Evolutionary conservation across 2,888 invertebrate genomes (phyloP), one percentile per base, ranked within the genome.

Genomic region (Synanthedon myopaeformis): DNA sequence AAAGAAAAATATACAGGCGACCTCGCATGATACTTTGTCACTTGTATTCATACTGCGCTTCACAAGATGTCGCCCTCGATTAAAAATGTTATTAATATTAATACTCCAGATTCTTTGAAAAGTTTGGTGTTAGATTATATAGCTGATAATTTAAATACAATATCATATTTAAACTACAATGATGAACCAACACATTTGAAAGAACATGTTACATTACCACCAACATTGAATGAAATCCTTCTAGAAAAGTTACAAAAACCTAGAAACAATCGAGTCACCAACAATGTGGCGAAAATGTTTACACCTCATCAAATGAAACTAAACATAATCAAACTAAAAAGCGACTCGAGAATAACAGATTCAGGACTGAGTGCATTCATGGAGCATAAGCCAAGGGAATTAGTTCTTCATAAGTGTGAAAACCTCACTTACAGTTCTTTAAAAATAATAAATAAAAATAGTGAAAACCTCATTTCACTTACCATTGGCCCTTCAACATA

Each of bases 361-460:
- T 83, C 89, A 57, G 93, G 94, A 55, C 79, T 96, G 52, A 88
- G 90, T 61, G 90, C 90, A 53, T 79, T 97, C 13, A 82, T 94
- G 74, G 89, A 89, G 52, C 96, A 96, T 76, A 91, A 92, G 59
- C 89, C 95, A 45, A 81, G 89, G 12, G 92, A 93, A 59, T 79
- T 97, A 51, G 93, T 95, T 61, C 85, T 97, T 59, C 90, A 91
- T 55, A 92, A 94, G 64, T 95, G 95, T 73, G 89, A 90, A 58
- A 89, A 90, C 59, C 79, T 96, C 50, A 91, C 92, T 0, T 84
- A 89, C 49, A 74, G 82, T 19, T 90, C 92, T 19, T 87, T 96
- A 57, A 89, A 91, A 56, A 81, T 90, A 54, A 90, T 96, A 52
- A 93, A 93, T 61, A 85, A 84, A 54, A 89, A 92, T 70, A 92